Evolutionary conservation across 2,113 vertebrate species (phyloP), one percentile per base, ranked within the genome.

Genomic region (Syngnathus scovelli): DNA sequence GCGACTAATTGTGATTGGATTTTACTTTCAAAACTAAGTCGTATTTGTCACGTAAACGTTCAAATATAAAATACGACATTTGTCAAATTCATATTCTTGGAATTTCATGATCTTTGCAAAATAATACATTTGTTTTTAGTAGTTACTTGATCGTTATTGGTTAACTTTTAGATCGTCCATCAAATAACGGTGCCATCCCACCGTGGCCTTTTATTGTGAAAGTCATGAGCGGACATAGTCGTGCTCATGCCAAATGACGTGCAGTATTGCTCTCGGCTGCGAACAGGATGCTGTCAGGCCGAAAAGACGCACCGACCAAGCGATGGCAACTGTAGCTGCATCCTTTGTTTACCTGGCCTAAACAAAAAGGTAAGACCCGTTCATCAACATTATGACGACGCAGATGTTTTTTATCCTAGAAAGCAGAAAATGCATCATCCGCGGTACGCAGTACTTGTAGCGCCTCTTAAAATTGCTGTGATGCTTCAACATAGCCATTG

Each of bases 221-320:
- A 56, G 63, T 1, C 0, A 0, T 9, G 11, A 69, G 33, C 78
- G 84, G 84, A 86, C 72, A 59, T 9, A 15, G 0, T 1, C 0
- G 21, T 43, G 12, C 11, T 18, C 0, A 9, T 43, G 21, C 23
- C 21, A 19, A 1, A 15, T 4, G 3, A 6, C 13, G 12, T 67
- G 66, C 61, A 62, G 9, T 63, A 52, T 27, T 1, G 74, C 67
- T 33, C 75, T 56, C 74, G 80, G 66, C 72, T 74, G 77, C 51
- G 67, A 71, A 72, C 78, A 75, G 75, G 74, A 81, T 85, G 84
- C 78, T 87, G 83, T 78, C 79, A 81, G 69, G 81, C 79, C 78
- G 74, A 78, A 27, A 23, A 77, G 76, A 78, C 83, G 68, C 67
- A 78, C 54, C 37, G 78, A 80, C 61, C 67, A 78, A 78, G 78